Evolutionary conservation across 1,140 invertebrate species (phyloP).

Genomic region (Nephotettix cincticeps): DNA sequence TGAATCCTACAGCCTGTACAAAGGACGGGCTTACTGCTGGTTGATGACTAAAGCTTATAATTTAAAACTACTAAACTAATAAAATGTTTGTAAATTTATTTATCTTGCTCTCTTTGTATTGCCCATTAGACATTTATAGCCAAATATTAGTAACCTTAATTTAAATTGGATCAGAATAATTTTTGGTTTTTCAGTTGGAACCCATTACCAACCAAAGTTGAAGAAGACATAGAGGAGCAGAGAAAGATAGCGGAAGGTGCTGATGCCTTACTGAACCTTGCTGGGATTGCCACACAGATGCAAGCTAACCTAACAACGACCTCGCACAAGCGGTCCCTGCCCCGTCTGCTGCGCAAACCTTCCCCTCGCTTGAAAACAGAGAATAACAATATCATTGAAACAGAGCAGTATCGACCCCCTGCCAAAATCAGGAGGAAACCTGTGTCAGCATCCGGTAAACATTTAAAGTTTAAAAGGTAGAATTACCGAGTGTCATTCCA

Average conservation of each 20-base stretch:
- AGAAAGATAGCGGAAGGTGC: conserved; percentile 71
- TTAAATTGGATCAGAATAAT: no score
- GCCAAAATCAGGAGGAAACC: conserved; percentile 19
- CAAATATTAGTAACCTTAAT: no score
- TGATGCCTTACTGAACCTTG: conserved; percentile 73
- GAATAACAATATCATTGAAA: conserved; percentile 6
- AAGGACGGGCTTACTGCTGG: no score
- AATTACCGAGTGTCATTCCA: not conserved
- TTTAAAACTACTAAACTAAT: no score
- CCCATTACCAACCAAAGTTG: conserved; percentile 43
- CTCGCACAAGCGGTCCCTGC: not conserved
- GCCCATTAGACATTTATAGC: no score
- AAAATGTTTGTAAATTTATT: no score
- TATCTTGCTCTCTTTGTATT: no score
- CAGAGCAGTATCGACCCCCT: not conserved
- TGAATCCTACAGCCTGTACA: no score
- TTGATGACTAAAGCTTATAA: no score
- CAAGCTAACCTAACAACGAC: conserved; percentile 2
- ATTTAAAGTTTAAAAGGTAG: conserved; percentile 24
- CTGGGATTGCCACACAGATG: conserved; percentile 54
- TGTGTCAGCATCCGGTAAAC: not conserved
- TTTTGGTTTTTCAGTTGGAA: no score
- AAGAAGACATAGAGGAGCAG: conserved; percentile 59
- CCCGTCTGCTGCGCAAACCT: conserved; percentile 18
- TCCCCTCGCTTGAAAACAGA: not conserved